Conservation (phyloP, 1,140 invertebrate genomes). For the Zaprionus nigranus region DNA sequence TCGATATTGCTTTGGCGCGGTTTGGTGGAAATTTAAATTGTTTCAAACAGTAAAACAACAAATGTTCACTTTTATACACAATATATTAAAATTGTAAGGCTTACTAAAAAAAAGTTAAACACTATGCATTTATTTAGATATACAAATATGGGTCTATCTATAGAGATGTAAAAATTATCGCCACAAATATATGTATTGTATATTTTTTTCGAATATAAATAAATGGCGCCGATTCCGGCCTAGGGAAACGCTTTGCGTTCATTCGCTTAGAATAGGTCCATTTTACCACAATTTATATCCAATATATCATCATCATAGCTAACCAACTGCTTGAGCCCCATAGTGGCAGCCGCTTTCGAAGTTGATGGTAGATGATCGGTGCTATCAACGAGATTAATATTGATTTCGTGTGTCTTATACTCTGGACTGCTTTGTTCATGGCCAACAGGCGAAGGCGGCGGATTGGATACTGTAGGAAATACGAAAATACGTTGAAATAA, state of each 20-base stretch:
- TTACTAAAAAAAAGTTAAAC: slow-evolving; percentile 49
- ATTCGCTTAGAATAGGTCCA: slow-evolving; percentile 89
- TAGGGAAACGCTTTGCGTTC: slow-evolving; percentile 59
- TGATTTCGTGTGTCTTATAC: slow-evolving; percentile 86
- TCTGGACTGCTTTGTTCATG: slow-evolving; percentile 89
- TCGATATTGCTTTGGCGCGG: not conserved
- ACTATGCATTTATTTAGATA: slow-evolving; percentile 73
- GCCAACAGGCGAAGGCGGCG: slow-evolving; percentile 91
- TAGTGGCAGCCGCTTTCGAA: slow-evolving; percentile 67
- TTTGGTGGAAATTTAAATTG: not conserved
- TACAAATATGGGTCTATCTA: slow-evolving; percentile 79
- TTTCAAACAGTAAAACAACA: not conserved
- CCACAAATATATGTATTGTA: slow-evolving; percentile 32
- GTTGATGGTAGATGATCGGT: slow-evolving; percentile 82
- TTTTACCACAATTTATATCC: slow-evolving; percentile 89
- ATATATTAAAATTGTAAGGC: slow-evolving; percentile 18
- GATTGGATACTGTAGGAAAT: slow-evolving; percentile 87
- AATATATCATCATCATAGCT: slow-evolving; percentile 89
- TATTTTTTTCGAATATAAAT: slow-evolving; percentile 21
- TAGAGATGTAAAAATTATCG: slow-evolving; percentile 45
- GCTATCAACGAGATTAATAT: slow-evolving; percentile 85
- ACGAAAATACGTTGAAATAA: not conserved
- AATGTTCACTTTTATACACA: slow-evolving; percentile 4
- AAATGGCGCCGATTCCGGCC: slow-evolving; percentile 21
- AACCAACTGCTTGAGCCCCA: slow-evolving; percentile 63